Percentiles rank a stretch among this genome's conserved stretches.
Conservation (phyloP, 2,113 vertebrate species). For the Rhodinocichla rosea region DNA sequence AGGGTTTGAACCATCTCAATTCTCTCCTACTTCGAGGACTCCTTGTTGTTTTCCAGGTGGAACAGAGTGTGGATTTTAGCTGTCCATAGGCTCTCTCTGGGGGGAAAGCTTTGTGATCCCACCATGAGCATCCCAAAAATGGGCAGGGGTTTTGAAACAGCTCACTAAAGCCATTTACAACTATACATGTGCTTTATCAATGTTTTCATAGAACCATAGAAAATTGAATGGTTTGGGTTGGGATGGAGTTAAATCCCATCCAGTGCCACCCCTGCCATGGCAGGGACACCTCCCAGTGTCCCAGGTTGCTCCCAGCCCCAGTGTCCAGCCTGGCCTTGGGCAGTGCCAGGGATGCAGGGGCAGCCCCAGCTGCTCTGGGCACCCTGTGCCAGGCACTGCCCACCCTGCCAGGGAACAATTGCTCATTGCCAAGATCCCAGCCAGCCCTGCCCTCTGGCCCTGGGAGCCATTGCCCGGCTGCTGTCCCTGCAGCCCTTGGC, state of each 20-base stretch:
- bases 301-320: too few species aligned
- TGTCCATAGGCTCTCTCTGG: not conserved
- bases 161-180: not conserved
- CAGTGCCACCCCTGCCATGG: accelerated
- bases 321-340: not conserved
- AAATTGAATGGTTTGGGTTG: not conserved
- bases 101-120: not conserved
- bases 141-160: not conserved
- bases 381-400: not conserved
- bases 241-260: accelerated
- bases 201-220: not conserved
- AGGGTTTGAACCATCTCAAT: not conserved
- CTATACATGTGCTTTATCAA: too few species aligned
- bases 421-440: not conserved
- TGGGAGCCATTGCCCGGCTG: not conserved
- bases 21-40: not conserved
- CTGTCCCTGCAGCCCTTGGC: not conserved
- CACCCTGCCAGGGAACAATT: not conserved
- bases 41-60: not conserved
- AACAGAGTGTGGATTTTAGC: not conserved
- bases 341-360: not conserved
- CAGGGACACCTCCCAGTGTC: not conserved
- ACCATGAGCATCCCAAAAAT: not conserved
- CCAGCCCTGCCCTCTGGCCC: not conserved
- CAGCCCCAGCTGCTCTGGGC: not conserved